phyloP scores from a whole-genome alignment of 2,888 invertebrate species.

The Acanthosepion pharaonis region DNA sequence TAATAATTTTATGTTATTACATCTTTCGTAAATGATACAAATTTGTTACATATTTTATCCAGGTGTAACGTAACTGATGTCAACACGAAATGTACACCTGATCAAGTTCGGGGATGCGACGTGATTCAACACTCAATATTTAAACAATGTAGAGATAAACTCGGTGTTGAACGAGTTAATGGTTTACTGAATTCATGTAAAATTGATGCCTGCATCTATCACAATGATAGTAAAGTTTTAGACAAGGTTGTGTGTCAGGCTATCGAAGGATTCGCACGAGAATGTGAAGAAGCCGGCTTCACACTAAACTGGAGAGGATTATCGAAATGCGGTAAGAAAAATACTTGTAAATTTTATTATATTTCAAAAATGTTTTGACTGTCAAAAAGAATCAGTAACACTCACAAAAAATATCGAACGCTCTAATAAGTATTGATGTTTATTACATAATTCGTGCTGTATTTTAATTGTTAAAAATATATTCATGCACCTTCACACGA shows the following conservation, averaged over 20 bases:
- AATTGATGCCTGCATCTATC: not conserved
- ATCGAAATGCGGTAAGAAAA: not conserved
- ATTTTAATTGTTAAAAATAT: too few relatives aligned
- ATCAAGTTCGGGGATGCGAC: not conserved
- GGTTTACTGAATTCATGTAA: not conserved
- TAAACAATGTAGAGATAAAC: not conserved
- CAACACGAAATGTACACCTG: not conserved
- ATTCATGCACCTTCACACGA: too few relatives aligned
- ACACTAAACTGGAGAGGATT: not conserved
- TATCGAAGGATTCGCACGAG: too few relatives aligned
- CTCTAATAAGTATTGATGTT: too few relatives aligned
- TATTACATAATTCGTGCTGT: too few relatives aligned
- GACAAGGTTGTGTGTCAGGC: too few relatives aligned
- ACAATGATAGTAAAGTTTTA: not conserved
- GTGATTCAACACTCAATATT: not conserved
- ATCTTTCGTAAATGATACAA: too few relatives aligned
- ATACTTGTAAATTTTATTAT: too few relatives aligned
- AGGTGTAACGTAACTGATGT: not conserved
- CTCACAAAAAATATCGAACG: too few relatives aligned
- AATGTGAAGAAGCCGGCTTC: not conserved
- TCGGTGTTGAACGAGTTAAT: not conserved
- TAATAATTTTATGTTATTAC: too few relatives aligned
- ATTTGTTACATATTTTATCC: not conserved
- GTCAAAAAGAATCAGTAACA: too few relatives aligned
- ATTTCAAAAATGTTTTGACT: too few relatives aligned